Conservation (phyloP, 2,888 invertebrate genomes). For the Ochropacha duplaris region DNA sequence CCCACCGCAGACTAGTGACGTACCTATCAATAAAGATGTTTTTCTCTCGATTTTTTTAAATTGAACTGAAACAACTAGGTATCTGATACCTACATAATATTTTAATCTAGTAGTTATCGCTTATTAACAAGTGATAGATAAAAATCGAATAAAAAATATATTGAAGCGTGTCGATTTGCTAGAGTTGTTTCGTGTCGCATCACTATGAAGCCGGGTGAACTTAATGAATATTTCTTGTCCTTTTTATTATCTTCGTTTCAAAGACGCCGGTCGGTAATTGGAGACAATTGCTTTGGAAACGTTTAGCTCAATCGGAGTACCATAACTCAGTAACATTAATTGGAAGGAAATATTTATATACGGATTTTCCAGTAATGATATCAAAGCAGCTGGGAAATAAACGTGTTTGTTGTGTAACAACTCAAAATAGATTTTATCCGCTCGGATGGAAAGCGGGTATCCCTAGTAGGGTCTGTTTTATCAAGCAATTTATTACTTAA, state of each 20-base stretch:
- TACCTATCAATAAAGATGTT: not conserved
- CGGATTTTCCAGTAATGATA: not conserved
- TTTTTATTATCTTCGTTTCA: slow-evolving; percentile 23
- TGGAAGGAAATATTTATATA: not conserved
- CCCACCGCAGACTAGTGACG: slow-evolving; percentile 3
- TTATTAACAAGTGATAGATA: not conserved
- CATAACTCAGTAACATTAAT: slow-evolving; percentile 28
- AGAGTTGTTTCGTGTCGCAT: not conserved
- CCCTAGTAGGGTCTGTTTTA: not conserved
- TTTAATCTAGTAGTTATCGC: not conserved
- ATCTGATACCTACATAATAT: not conserved
- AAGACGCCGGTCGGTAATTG: slow-evolving; percentile 21
- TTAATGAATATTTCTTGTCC: slow-evolving; percentile 25
- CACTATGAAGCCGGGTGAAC: slow-evolving; percentile 10
- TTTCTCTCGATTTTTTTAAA: not conserved
- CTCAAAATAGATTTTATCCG: not conserved
- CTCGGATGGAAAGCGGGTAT: not conserved
- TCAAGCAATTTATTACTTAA: slow-evolving; percentile 3
- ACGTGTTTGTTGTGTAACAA: not conserved
- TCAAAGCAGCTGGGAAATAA: not conserved
- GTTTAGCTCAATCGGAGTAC: slow-evolving; percentile 15
- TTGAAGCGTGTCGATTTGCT: not conserved
- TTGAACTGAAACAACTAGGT: not conserved
- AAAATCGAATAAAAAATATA: too few species aligned
- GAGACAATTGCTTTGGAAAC: slow-evolving; percentile 22